phyloP scores from a whole-genome alignment of 1,140 invertebrate genomes.

The Calephelis nemesis region DNA sequence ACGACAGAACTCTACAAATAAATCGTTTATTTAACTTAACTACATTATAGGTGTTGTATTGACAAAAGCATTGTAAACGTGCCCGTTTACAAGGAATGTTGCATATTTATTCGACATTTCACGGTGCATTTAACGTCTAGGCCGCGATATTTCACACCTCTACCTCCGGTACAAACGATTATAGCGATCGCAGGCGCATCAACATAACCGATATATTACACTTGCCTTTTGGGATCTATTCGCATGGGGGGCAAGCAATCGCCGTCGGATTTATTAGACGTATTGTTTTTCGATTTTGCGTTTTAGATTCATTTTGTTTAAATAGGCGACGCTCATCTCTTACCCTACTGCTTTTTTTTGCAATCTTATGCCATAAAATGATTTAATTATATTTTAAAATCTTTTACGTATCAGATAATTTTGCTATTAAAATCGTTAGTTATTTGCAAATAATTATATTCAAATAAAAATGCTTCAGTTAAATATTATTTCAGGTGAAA shows the following conservation, averaged over 20 bases:
- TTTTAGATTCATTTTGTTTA: no score
- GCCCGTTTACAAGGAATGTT: constrained; percentile 42
- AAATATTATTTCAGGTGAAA: no score
- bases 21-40: constrained; percentile 7
- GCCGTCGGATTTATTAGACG: no score
- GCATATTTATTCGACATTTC: constrained; percentile 52
- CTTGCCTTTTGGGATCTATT: constrained; percentile 1
- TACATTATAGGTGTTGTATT: constrained; percentile 17
- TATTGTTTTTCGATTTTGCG: no score
- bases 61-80: constrained; percentile 23
- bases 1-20: neutral
- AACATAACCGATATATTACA: constrained; percentile 16
- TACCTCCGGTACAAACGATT: constrained; percentile 32
- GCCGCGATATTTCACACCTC: constrained; percentile 51
- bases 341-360: no score
- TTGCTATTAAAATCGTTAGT: no score
- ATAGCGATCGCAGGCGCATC: constrained; percentile 25
- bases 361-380: no score
- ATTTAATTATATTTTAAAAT: no score
- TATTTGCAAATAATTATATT: no score
- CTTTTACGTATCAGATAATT: no score
- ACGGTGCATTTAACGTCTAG: constrained; percentile 44
- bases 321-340: no score
- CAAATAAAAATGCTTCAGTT: no score
- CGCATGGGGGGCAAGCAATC: neutral